phyloP scores from a whole-genome alignment of 2,888 invertebrate genomes.

The Dryomyza anilis region DNA sequence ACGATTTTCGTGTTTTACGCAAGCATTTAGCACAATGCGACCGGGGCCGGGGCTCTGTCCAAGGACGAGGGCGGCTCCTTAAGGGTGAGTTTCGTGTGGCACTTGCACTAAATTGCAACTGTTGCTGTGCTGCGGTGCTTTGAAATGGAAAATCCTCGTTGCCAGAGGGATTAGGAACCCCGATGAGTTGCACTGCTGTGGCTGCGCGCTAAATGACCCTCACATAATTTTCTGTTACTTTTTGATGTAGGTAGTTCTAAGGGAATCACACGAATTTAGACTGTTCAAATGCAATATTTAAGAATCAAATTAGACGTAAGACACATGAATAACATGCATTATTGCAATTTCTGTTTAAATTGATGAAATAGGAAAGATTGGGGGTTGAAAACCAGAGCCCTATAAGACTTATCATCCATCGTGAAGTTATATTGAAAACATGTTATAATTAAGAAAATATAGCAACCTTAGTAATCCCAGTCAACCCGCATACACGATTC shows the following conservation, averaged over 20 bases:
- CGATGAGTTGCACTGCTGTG: not conserved
- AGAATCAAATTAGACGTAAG: no score
- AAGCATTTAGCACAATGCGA: slow-evolving; percentile 6
- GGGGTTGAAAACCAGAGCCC: no score
- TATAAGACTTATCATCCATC: no score
- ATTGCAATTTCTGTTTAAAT: no score
- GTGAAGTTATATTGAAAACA: no score
- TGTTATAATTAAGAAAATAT: no score
- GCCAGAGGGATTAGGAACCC: not conserved
- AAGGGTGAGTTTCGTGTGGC: not conserved
- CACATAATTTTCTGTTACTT: not conserved
- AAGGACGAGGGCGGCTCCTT: not conserved
- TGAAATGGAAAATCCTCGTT: not conserved
- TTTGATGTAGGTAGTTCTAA: slow-evolving; percentile 3
- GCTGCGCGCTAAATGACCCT: not conserved
- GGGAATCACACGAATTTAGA: not conserved
- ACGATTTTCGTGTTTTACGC: slow-evolving; percentile 7
- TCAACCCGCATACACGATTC: no score
- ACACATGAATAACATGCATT: no score
- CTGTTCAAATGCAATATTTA: no score
- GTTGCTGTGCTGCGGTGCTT: not conserved
- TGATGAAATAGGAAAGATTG: no score
- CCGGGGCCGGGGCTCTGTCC: not conserved
- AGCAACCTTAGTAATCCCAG: no score
- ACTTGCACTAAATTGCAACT: not conserved